phyloP scores from a whole-genome alignment of 2,113 vertebrate genomes.

The Chiloscyllium plagiosum region DNA sequence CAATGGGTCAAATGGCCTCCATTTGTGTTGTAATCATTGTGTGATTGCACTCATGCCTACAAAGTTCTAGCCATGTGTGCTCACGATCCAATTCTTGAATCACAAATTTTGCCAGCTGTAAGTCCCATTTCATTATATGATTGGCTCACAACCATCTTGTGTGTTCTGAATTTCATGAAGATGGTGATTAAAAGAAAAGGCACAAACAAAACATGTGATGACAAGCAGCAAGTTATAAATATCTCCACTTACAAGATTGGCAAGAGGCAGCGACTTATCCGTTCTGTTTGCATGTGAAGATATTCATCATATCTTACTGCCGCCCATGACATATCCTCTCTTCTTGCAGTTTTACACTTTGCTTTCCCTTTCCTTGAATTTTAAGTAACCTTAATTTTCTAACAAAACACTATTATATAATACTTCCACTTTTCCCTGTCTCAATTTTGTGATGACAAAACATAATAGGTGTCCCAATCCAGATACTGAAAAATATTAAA shows the following conservation, averaged over 20 bases:
- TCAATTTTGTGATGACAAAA: not conserved
- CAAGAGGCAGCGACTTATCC: not conserved
- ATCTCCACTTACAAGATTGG: not conserved
- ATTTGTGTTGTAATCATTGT: not conserved
- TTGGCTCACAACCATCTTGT: not conserved
- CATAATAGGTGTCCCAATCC: not conserved
- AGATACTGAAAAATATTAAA: not conserved
- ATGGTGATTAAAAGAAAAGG: not conserved
- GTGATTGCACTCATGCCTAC: not conserved
- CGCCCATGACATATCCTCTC: conserved; percentile 23
- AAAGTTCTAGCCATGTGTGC: not conserved
- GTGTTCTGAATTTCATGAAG: not conserved
- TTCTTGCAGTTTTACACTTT: not conserved
- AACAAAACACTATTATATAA: not conserved
- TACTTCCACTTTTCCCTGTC: not conserved
- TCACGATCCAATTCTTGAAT: not conserved
- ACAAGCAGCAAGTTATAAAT: not conserved
- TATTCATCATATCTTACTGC: conserved; percentile 24
- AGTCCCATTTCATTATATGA: not conserved
- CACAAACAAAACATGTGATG: not conserved
- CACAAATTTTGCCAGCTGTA: not conserved
- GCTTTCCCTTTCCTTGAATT: not conserved
- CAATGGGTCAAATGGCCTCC: not conserved
- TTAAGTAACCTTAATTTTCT: not conserved
- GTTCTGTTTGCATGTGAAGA: conserved; percentile 16